Evolutionary conservation across 2,888 invertebrate genomes (phyloP), one percentile per base, ranked within the genome.

Genomic region (Acleris laterana): DNA sequence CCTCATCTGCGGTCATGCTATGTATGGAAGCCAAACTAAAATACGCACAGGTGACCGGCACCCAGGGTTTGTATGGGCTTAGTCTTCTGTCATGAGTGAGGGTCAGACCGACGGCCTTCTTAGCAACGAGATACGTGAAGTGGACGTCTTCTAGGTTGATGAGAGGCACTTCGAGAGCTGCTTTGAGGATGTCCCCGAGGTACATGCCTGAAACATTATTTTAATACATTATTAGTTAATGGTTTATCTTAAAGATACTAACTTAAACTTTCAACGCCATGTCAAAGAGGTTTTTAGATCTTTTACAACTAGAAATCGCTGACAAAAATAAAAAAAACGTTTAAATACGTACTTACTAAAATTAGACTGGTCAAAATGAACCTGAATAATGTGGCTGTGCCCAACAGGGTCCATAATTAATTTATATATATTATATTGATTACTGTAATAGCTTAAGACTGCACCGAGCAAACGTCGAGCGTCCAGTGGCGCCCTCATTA

Each of bases 131-230:
- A 17, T 96, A 95, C 0, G 96, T 96, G n/a, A 95, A 90, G 78
- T 94, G 96, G 0, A 96, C 94, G 76, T 96, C 96, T 82, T 96
- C 96, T 60, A 96, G 82, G 68, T 95, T 95, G 5, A 96, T 88
- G 68, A 95, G 89, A 0, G 95, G 95, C 32, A 94, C 93, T 38
- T 88, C 80, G 62, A 93, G 82, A 0, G 95, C 94, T 1, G 89
- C 86, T n/a, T 88, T 78, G 57, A 94, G 90, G 7, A 96, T 84
- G n/a, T 87, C 69, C 1, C 68, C 61, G 0, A 89, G 68, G 68
- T 83, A 79, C 20, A 79, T 75, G 1, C 87, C 92, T 92, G 85
- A 11, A 81, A 84, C n/a, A 9, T 9, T 20, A 19, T 48, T 17
- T 28, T 32, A 9, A 13, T 13, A 22, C 5, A 28, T 58, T n/a